Conservation (phyloP, 1,140 invertebrate genomes). For the Muscidifurax raptorellus region DNA sequence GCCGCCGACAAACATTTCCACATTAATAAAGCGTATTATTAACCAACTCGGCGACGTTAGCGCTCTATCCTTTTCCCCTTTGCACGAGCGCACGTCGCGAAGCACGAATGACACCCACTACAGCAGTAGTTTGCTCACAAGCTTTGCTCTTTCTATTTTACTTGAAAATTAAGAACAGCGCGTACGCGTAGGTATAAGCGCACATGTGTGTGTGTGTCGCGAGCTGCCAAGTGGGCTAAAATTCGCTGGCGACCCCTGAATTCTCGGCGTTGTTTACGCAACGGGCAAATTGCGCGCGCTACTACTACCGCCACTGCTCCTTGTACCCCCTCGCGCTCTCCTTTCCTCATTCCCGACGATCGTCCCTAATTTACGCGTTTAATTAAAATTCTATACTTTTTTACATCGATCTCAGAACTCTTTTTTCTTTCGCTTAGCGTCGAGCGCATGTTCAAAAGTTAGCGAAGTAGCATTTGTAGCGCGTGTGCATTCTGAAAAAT, state of each 20-base stretch:
- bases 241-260: constrained; percentile 14
- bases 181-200: background rate
- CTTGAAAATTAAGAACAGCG: constrained; percentile 27
- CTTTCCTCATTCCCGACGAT: background rate
- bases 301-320: background rate
- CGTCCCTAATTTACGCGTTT: background rate
- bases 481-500: too few relatives aligned
- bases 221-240: constrained; percentile 3
- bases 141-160: constrained; percentile 10
- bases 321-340: background rate
- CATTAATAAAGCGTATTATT: constrained; percentile 15
- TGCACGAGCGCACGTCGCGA: background rate
- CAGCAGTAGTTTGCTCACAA: background rate
- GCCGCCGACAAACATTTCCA: background rate
- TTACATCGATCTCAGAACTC: background rate
- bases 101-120: background rate
- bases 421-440: too few relatives aligned
- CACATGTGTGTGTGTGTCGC: background rate
- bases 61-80: background rate
- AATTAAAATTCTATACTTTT: constrained; percentile 11
- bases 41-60: background rate
- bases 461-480: too few relatives aligned
- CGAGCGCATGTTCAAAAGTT: too few relatives aligned
- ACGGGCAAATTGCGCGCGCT: constrained; percentile 3
- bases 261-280: constrained; percentile 24